Base-by-base conservation (phyloP, 2,888 invertebrate species). In the Oxycera nigricornis region DNA sequence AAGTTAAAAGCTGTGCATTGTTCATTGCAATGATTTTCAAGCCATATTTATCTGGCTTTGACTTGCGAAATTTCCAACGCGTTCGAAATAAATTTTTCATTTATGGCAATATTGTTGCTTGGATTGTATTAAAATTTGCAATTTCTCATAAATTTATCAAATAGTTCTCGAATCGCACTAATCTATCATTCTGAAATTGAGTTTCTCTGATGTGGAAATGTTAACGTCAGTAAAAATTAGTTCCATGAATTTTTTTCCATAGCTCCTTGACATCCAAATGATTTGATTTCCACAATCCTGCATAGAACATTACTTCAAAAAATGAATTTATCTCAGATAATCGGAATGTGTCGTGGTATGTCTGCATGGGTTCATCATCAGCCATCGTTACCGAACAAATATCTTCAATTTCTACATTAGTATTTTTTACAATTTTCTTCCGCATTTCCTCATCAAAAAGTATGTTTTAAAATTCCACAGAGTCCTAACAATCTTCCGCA, bases 1-100 rank as follows among this genome's bases (percentile, higher is more conserved):
- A 50, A 50, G 17, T 50, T 11, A 50, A 50, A 50, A 50, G 50
- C n/a, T 50, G 17, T 50, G 50, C 50, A 50, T 50, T 17, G 17
- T 50, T 50, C 7, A 50, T 50, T n/a, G 50, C 4, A 9, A 50
- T 6, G n/a, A 50, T 50, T 50, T 9, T n/a, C 17, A 50, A 50
- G n/a, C 50, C 50, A 50, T 50, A 50, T 50, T 50, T 50, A 50
- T n/a, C 50, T 17, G 50, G 50, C 50, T 50, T 50, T 17, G 17
- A 50, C 35, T 7, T 35, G 11, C 35, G 35, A 35, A 35, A 35
- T 35, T n/a, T 50, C n/a, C 50, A 50, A 17, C 50, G 50, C 17
- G 9, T 17, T 9, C 50, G 9, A 46, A 46, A 46, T 11, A 35
- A 35, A 11, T 35, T 46, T 14, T 46, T 50, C 50, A 50, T 50